phyloP scores from a whole-genome alignment of 1,140 invertebrate genomes.

The Liolophura sinensis region DNA sequence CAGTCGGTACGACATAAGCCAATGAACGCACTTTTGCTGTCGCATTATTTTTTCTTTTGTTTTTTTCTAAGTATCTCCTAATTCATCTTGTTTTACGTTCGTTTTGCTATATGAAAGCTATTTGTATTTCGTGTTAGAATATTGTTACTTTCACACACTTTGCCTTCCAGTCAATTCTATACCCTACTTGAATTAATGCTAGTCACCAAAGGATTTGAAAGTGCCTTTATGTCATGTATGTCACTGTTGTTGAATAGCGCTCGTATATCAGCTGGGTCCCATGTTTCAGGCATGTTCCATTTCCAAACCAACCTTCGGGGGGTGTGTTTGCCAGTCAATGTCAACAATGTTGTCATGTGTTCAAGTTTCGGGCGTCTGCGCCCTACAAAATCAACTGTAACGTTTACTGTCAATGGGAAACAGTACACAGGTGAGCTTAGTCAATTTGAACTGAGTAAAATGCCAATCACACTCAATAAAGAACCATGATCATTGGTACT shows the following conservation, averaged over 20 bases:
- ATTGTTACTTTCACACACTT: too few relatives aligned
- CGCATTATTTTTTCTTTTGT: too few relatives aligned
- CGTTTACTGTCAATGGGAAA: slow-evolving; percentile 36
- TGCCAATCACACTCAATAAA: background rate
- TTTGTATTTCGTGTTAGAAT: too few relatives aligned
- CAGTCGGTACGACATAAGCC: too few relatives aligned
- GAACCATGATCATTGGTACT: slow-evolving; percentile 7
- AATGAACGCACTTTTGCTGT: too few relatives aligned
- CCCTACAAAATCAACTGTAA: slow-evolving; percentile 26
- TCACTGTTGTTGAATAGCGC: background rate
- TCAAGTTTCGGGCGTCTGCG: slow-evolving; percentile 36
- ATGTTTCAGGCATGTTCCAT: slow-evolving; percentile 32
- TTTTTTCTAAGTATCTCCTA: too few relatives aligned
- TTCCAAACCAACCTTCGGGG: slow-evolving; percentile 19
- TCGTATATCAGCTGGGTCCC: background rate
- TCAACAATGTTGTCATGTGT: slow-evolving; percentile 43
- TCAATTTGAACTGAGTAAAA: background rate
- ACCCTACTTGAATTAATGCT: too few relatives aligned
- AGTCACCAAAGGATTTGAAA: too few relatives aligned
- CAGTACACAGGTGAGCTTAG: slow-evolving; percentile 31
- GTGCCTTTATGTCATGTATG: too few relatives aligned
- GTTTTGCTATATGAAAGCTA: too few relatives aligned
- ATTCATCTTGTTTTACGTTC: too few relatives aligned
- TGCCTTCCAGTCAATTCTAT: too few relatives aligned
- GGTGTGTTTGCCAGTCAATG: slow-evolving; percentile 40